These are phyloP conservation scores for Dolichallabes microphthalmus DNA, from an alignment of 2,113 vertebrate species.

Conservation along the genomic window DNA sequence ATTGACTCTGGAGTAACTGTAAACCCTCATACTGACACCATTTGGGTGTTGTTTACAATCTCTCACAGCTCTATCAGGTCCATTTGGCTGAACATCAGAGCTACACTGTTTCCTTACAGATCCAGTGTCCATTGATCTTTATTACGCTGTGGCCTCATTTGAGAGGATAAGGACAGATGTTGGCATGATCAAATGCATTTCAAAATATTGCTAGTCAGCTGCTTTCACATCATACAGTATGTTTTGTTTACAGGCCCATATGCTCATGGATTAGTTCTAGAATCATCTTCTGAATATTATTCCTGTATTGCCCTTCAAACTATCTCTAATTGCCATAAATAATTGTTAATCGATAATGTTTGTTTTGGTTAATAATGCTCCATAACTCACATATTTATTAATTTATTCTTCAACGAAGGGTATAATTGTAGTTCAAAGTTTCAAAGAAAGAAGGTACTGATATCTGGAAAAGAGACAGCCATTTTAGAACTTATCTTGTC, in stretches of 20 bases:
- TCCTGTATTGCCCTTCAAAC: not conserved
- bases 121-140: not conserved
- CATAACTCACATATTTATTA: no score
- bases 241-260: not conserved
- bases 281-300: not conserved
- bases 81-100: not conserved
- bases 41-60: not conserved
- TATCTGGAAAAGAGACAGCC: no score
- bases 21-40: not conserved
- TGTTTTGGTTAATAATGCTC: no score
- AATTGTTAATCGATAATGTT: no score
- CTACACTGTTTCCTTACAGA: conserved; percentile 4
- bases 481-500: no score
- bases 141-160: not conserved
- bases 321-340: no score
- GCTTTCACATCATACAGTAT: not conserved
- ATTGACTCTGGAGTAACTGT: not conserved
- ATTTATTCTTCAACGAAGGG: no score
- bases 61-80: not conserved
- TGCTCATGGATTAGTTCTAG: not conserved
- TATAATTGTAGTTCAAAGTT: no score
- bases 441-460: no score
- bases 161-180: not conserved
- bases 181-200: not conserved
- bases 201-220: not conserved